Percentiles rank a stretch among this genome's conserved stretches.
Evolutionary conservation across 92 coral and sea anemone species (phyloP).

Genomic region (Siderastrea radians): DNA sequence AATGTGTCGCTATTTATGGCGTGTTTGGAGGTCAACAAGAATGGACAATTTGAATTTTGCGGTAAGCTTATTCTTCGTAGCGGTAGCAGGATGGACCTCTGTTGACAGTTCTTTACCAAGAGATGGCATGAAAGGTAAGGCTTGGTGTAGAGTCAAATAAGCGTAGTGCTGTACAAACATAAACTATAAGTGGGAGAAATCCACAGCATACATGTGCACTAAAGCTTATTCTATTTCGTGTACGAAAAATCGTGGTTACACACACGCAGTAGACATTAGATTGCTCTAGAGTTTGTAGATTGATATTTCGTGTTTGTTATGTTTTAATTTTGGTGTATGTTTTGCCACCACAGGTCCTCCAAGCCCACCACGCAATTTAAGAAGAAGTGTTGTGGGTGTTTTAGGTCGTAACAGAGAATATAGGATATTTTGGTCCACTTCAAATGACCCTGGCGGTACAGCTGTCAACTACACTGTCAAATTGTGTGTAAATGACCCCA

Average conservation of each 20-base stretch:
- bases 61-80: background rate
- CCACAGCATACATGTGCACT: too few species aligned
- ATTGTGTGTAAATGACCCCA: slow-evolving; percentile 12
- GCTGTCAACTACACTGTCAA: slow-evolving; percentile 35
- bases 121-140: background rate
- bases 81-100: background rate
- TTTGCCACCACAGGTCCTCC: slow-evolving; percentile 6
- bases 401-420: background rate
- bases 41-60: background rate
- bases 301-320: too few species aligned
- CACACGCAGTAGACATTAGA: too few species aligned
- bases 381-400: slow-evolving; percentile 4
- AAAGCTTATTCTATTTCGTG: too few species aligned
- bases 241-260: too few species aligned
- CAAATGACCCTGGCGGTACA: slow-evolving; percentile 9
- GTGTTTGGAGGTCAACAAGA: background rate
- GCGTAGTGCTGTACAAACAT: too few species aligned
- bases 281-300: background rate
- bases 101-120: background rate
- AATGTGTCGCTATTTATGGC: background rate
- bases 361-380: slow-evolving; percentile 40
- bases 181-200: too few species aligned
- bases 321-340: too few species aligned
- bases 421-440: slow-evolving; percentile 18
- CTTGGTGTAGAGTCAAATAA: too few species aligned